Base-by-base conservation (phyloP, 2,113 vertebrate genomes). In the Burhinus bistriatus region DNA sequence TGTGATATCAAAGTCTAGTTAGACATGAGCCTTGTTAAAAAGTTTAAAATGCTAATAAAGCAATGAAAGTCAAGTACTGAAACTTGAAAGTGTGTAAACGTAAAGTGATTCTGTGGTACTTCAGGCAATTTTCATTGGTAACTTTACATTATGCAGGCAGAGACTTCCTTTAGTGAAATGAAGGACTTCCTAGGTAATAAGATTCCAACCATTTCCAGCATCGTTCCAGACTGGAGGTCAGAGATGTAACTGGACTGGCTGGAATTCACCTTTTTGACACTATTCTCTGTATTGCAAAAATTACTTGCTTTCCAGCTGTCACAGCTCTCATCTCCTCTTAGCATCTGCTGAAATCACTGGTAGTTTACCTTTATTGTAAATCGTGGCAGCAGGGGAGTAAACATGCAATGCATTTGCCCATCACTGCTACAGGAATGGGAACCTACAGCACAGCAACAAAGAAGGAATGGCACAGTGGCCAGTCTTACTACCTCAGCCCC, bases 361-460 rank as follows among this genome's bases (percentile, higher is more conserved):
- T 45, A 32, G 23, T 30, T 90, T 26, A 44, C 49, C 7, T 59
- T 52, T 38, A 9, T 3, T 76, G 16, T 40, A 36, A 44, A 32
- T 51, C 2, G 0, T 25, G 64, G 64, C 30, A 36, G 76, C 44
- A 40, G 23, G 57, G 57, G 5, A 71, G 30, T n/a, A 42, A 54
- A 23, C 1, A 2, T 6, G 26, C 15, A 17, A 18, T 59, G 51
- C 19, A 3, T 47, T 47, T 1, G 1, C 51, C 82, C 42, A 0
- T 42, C 0, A 2, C 34, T 32, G 61, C 29, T 51, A 65, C 10
- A 12, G 20, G 44, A 76, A 40, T 15, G n/a, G 36, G 49, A 86
- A 42, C 62, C 51, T 76, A 20, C 34, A 64, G 27, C 61, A 76
- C 34, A 57, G 44, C 38, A 59, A 47, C 21, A 7, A 36, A 47